These are phyloP conservation scores for Cyanoramphus novaezelandiae DNA, from an alignment of 2,113 vertebrate species.

Conservation along the genomic window DNA sequence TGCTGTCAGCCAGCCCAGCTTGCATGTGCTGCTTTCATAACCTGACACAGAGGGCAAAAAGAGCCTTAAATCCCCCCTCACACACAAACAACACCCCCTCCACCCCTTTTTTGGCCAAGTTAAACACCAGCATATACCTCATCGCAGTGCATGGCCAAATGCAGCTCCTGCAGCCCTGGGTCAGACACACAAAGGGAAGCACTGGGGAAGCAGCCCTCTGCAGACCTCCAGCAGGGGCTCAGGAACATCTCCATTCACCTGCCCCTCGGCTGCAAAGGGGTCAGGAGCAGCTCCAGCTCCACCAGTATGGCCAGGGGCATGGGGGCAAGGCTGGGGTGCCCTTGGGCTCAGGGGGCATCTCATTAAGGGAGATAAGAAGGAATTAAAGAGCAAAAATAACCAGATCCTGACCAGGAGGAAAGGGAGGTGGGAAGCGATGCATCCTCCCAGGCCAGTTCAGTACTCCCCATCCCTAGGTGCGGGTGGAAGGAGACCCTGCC, in stretches of 20 bases:
- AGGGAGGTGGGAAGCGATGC: not conserved
- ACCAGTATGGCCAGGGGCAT: not conserved
- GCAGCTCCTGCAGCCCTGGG: accelerated
- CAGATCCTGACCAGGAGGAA: not conserved
- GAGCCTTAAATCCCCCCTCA: not conserved
- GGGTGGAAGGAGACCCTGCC: not conserved
- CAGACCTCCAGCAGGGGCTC: not conserved
- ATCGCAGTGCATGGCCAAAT: not conserved
- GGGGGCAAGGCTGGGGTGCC: not conserved
- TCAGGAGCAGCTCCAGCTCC: not conserved
- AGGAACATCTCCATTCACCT: not conserved
- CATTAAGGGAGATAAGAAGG: not conserved
- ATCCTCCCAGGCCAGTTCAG: not conserved
- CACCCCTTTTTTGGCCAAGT: not conserved
- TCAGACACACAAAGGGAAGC: not conserved
- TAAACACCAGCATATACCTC: not conserved
- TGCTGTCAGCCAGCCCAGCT: not conserved
- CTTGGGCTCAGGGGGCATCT: not conserved
- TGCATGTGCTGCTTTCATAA: not conserved
- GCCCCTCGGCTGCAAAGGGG: not conserved
- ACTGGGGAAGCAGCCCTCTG: not conserved
- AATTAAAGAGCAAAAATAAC: not conserved
- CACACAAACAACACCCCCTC: not conserved
- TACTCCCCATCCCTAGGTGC: not conserved
- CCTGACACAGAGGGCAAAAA: no score